Conservation (phyloP, 2,113 vertebrate genomes). For the Chascanopsetta lugubris region DNA sequence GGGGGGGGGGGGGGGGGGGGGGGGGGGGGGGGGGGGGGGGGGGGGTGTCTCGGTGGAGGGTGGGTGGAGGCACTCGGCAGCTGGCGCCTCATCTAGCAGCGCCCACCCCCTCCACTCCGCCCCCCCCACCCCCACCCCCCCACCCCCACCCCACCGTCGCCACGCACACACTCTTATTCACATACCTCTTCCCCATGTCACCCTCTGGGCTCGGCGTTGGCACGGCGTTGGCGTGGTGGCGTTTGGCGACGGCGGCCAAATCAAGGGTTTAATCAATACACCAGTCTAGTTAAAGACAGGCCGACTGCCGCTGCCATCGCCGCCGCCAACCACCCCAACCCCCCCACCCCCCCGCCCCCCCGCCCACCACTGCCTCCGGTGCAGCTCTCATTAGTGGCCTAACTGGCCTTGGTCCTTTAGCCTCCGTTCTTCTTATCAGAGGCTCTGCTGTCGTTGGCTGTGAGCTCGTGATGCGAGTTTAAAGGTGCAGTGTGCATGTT, state of each 20-base stretch:
- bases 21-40: constrained; percentile 51
- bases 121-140: no score
- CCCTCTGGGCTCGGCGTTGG: constrained; percentile 71
- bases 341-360: not conserved
- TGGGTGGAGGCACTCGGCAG: constrained; percentile 93
- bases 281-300: constrained; percentile 92
- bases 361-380: constrained; percentile 44
- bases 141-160: no score
- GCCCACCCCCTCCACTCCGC: no score
- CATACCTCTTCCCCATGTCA: constrained; percentile 69
- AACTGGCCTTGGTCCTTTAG: constrained; percentile 60
- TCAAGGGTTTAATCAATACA: constrained; percentile 98
- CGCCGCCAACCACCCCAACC: constrained; percentile 84
- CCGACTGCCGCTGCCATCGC: constrained; percentile 80
- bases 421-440: constrained; percentile 56
- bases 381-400: constrained; percentile 65
- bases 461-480: constrained; percentile 29
- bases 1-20: constrained; percentile 88
- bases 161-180: constrained; percentile 41
- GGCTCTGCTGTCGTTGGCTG: constrained; percentile 32
- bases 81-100: constrained; percentile 93
- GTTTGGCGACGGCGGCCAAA: constrained; percentile 88
- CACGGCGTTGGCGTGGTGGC: constrained; percentile 69
- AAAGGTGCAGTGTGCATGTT: no score
- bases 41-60: constrained; percentile 88